Base-by-base conservation (phyloP, 1,140 invertebrate species). In the Babylonia areolata region DNA sequence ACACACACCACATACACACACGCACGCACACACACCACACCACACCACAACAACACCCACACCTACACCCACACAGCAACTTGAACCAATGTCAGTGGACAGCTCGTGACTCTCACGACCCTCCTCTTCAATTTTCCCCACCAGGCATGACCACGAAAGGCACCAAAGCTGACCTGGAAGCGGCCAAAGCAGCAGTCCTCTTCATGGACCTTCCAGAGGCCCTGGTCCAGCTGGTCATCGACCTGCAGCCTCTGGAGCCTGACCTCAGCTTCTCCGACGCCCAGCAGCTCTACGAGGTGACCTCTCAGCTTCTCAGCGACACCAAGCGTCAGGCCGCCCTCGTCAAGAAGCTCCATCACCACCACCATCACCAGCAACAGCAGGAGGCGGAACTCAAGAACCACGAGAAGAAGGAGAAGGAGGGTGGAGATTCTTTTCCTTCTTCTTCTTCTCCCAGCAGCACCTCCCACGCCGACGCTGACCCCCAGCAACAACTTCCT, bases 131-230 rank as follows among this genome's bases (percentile, higher is more conserved):
- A n/a, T n/a, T n/a, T n/a, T n/a, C n/a, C n/a, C n/a, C n/a, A n/a
- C n/a, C n/a, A n/a, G n/a, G n/a, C n/a, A n/a, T n/a, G n/a, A n/a
- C n/a, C n/a, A n/a, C n/a, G 15, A 23, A 23, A 64, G 58, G 28
- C 58, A 64, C 28, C n/a, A n/a, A n/a, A 12, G 23, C 23, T 5
- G 75, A 77, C 75, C 33, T 77, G 37, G 37, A 39, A 40, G 75
- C 75, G 0, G 75, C 75, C 75, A 77, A 40, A 12, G 35, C 37
- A 20, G 81, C 81, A 1, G 81, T 82, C 23, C 20, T 82, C n/a
- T 35, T 37, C 54, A 82, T 82, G 81, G 54, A 35, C 5, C 15
- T 82, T 23, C 51, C 46, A 20, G 54, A 40, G 20, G 0, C 12
- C 31, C 15, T 82, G 9, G 54, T 82, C 2, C 54, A 82, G 81